Evolutionary conservation across 2,113 vertebrate genomes (phyloP).

Genomic region (Panthera tigris): DNA sequence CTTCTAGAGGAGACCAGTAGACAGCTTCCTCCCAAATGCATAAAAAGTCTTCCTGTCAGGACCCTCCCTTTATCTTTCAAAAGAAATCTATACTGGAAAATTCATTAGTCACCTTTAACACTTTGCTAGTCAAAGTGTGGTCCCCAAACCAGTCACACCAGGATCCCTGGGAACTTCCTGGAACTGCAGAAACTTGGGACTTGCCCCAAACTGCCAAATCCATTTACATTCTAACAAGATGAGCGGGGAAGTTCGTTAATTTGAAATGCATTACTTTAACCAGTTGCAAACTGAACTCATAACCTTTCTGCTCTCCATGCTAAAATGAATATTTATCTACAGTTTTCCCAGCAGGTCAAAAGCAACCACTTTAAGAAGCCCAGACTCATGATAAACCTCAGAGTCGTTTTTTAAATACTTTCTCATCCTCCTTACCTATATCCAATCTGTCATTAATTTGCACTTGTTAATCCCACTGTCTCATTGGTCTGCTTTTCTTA

Average conservation of each 20-base stretch:
- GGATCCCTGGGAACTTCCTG: not conserved
- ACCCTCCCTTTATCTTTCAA: not conserved
- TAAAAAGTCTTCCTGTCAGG: not conserved
- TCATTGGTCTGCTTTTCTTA: not conserved
- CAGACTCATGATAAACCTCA: not conserved
- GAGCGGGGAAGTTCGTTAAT: not conserved
- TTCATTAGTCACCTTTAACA: not conserved
- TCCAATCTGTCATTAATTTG: not conserved
- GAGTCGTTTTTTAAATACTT: not conserved
- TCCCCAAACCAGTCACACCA: not conserved
- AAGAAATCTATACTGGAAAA: not conserved
- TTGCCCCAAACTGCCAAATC: not conserved
- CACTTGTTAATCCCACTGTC: not conserved
- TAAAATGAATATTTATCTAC: slow-evolving; percentile 1
- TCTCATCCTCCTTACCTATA: not conserved
- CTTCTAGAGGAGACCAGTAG: not conserved
- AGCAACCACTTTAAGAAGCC: not conserved
- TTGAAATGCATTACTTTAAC: not conserved
- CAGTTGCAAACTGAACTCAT: not conserved
- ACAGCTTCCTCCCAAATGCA: not conserved
- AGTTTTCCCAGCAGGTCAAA: not conserved
- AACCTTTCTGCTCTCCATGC: not conserved
- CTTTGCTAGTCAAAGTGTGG: not conserved
- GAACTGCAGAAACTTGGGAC: not conserved
- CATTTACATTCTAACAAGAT: not conserved